These are phyloP conservation scores for Mobula birostris DNA, from an alignment of 2,113 vertebrate species.

Conservation along the genomic window DNA sequence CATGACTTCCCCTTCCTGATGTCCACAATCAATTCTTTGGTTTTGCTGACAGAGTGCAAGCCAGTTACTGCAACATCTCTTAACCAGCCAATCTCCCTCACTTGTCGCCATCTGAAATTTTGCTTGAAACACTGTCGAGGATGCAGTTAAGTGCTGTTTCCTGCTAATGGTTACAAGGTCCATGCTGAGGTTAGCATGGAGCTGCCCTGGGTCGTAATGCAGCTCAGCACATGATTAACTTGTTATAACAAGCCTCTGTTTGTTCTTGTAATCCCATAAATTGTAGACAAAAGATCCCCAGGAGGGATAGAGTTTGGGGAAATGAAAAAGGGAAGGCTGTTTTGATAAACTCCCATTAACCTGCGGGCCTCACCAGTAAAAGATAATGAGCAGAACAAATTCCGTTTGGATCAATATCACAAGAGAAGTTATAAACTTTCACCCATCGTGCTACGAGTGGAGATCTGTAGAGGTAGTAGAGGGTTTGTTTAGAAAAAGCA, in stretches of 20 bases:
- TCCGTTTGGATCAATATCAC: neutral
- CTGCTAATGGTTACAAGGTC: neutral
- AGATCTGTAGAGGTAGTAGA: neutral
- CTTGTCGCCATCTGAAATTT: no score
- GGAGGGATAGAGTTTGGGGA: neutral
- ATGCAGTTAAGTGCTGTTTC: slow-evolving; percentile 1
- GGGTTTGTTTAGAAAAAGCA: slow-evolving; percentile 1
- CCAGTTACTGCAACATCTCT: no score
- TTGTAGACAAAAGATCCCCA: neutral
- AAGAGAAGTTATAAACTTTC: neutral
- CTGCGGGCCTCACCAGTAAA: slow-evolving; percentile 9
- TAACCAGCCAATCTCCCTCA: no score
- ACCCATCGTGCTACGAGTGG: neutral
- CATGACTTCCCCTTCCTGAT: no score
- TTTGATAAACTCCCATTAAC: slow-evolving; percentile 38
- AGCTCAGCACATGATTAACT: neutral
- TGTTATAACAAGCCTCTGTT: neutral
- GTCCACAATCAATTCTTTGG: no score
- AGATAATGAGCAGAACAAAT: slow-evolving; percentile 33
- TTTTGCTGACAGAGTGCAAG: no score
- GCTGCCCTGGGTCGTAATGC: neutral
- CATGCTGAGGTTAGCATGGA: neutral
- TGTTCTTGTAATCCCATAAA: neutral
- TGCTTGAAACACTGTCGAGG: slow-evolving; percentile 13
- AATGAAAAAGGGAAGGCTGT: neutral